phyloP scores from a whole-genome alignment of 2,888 invertebrate species.

The Fabriciana adippe region DNA sequence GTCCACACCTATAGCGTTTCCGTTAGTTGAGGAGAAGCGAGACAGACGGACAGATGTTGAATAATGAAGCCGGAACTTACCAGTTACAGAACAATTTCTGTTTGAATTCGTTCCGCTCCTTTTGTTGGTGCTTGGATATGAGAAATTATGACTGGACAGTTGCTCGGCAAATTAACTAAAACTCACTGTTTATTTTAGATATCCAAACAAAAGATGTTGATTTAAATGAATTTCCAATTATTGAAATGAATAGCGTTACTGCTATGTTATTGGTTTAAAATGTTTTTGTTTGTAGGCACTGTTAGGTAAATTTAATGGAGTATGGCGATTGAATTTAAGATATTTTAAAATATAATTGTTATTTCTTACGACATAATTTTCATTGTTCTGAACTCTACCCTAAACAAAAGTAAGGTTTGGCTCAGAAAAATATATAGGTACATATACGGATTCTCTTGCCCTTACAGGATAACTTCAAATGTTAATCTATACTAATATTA shows the following conservation, averaged over 20 bases:
- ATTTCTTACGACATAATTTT: too few relatives aligned
- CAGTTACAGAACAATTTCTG: constrained; percentile 36
- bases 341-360: too few relatives aligned
- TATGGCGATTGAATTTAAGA: too few relatives aligned
- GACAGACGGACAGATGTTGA: constrained; percentile 39
- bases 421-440: too few relatives aligned
- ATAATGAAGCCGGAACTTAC: constrained; percentile 39
- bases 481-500: too few relatives aligned
- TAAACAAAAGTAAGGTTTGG: too few relatives aligned
- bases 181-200: constrained; percentile 12
- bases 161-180: constrained; percentile 19
- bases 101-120: constrained; percentile 32
- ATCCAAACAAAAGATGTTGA: neutral
- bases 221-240: neutral
- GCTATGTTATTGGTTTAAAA: too few relatives aligned
- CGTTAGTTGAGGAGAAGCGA: constrained; percentile 14
- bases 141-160: constrained; percentile 31
- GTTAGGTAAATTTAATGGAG: too few relatives aligned
- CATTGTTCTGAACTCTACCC: too few relatives aligned
- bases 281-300: too few relatives aligned
- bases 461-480: too few relatives aligned
- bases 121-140: constrained; percentile 28
- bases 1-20: constrained; percentile 16
- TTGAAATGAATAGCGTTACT: neutral
- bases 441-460: too few relatives aligned